Conservation (phyloP, 2,113 vertebrate species). For the Ginglymostoma cirratum region DNA sequence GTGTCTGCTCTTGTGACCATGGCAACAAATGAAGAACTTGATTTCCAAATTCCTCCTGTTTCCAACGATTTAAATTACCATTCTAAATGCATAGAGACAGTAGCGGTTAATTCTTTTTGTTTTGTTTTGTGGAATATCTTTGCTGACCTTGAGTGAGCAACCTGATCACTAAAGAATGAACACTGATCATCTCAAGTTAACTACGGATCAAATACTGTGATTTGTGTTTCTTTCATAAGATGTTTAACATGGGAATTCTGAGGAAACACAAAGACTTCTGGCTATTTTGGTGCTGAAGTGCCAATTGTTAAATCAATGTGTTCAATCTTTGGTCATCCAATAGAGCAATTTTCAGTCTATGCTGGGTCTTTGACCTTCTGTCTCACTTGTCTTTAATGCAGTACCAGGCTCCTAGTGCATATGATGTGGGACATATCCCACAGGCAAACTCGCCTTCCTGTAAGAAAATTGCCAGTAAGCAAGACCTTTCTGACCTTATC, state of each 20-base stretch:
- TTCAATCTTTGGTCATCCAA: background rate
- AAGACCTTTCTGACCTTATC: no score
- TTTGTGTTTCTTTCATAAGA: background rate
- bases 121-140: background rate
- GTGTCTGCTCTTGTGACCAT: constrained; percentile 5
- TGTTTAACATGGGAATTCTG: background rate
- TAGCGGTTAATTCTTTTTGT: background rate
- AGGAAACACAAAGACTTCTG: background rate
- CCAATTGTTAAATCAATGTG: background rate
- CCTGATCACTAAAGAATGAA: background rate
- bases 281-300: background rate
- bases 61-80: background rate
- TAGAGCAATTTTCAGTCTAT: background rate
- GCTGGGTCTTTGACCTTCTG: no score
- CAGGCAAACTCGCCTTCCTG: no score
- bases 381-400: no score
- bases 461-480: no score
- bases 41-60: background rate
- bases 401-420: no score
- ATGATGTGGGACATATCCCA: no score
- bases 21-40: background rate
- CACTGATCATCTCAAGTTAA: background rate
- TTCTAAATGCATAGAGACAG: background rate
- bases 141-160: background rate
- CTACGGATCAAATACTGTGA: background rate